phyloP scores from a whole-genome alignment of 2,888 invertebrate genomes.

The Oxytorus armatus region DNA sequence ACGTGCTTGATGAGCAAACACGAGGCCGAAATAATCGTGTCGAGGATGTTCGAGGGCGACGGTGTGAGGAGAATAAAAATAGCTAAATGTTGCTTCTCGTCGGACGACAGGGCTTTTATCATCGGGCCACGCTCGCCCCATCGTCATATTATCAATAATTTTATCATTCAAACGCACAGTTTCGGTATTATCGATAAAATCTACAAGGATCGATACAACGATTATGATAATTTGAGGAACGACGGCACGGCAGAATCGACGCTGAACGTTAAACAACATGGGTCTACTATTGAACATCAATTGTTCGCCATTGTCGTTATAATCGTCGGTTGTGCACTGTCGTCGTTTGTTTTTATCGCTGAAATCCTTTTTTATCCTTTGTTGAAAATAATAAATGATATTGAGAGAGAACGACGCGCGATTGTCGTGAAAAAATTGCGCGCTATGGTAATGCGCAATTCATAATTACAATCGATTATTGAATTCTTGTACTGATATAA shows the following conservation, averaged over 20 bases:
- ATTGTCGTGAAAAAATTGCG: too few species aligned
- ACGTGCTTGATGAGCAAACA: conserved; percentile 56
- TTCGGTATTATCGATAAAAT: conserved; percentile 17
- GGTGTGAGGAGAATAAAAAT: conserved; percentile 34
- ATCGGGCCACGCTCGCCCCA: conserved; percentile 51
- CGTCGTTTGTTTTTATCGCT: background rate
- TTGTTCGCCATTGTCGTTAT: background rate
- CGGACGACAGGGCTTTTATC: conserved; percentile 34
- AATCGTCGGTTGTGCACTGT: background rate
- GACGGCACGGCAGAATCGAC: background rate
- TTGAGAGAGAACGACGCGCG: too few species aligned
- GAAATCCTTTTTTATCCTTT: background rate
- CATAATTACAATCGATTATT: too few species aligned
- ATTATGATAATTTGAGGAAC: conserved; percentile 3
- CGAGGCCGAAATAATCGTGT: conserved; percentile 20
- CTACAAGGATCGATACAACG: conserved; percentile 1
- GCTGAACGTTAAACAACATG: background rate
- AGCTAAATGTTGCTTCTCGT: conserved; percentile 48
- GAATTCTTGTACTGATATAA: too few species aligned
- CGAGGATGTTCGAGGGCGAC: background rate
- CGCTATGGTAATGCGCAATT: too few species aligned
- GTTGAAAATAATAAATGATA: background rate
- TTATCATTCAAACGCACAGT: background rate
- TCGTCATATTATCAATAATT: background rate
- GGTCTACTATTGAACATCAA: background rate